Conservation (phyloP, 2,888 invertebrate genomes). For the Dolichomitus sp. region DNA sequence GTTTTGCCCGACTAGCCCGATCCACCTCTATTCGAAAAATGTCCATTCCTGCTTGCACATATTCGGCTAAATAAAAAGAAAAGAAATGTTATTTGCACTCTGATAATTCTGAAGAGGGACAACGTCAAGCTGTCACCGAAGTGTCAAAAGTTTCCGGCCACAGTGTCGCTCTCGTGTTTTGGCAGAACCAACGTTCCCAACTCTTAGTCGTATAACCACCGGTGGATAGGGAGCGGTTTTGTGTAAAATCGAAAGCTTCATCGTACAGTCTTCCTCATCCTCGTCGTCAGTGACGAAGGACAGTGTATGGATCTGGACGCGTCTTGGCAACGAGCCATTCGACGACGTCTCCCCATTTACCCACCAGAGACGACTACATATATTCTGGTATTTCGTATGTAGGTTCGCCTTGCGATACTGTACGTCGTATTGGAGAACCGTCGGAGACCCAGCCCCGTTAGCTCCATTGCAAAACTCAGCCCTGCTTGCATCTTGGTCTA, state of each 20-base stretch:
- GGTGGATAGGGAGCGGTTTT: constrained; percentile 12
- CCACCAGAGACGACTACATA: constrained; percentile 29
- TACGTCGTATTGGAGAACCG: constrained; percentile 50
- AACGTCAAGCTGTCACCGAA: constrained; percentile 6
- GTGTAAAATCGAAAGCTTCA: constrained; percentile 33
- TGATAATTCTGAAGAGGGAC: background rate
- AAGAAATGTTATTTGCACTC: constrained; percentile 15
- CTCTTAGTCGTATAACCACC: background rate
- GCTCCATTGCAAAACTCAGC: constrained; percentile 51
- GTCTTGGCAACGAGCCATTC: constrained; percentile 54
- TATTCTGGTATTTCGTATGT: constrained; percentile 49
- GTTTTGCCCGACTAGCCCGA: too few relatives aligned
- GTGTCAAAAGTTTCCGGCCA: constrained; percentile 42
- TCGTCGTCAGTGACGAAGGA: constrained; percentile 56
- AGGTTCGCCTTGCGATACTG: constrained; percentile 24
- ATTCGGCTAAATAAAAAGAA: background rate
- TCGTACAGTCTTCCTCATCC: constrained; percentile 30
- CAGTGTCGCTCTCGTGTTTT: constrained; percentile 34
- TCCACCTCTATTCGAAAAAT: too few relatives aligned
- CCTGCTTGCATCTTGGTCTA: constrained; percentile 32
- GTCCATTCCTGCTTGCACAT: background rate
- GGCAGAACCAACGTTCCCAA: constrained; percentile 9
- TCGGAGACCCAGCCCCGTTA: constrained; percentile 31
- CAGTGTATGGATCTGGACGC: constrained; percentile 54
- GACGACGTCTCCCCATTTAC: constrained; percentile 22